Conservation (phyloP, 2,113 vertebrate genomes). For the Bubo blakistoni region DNA sequence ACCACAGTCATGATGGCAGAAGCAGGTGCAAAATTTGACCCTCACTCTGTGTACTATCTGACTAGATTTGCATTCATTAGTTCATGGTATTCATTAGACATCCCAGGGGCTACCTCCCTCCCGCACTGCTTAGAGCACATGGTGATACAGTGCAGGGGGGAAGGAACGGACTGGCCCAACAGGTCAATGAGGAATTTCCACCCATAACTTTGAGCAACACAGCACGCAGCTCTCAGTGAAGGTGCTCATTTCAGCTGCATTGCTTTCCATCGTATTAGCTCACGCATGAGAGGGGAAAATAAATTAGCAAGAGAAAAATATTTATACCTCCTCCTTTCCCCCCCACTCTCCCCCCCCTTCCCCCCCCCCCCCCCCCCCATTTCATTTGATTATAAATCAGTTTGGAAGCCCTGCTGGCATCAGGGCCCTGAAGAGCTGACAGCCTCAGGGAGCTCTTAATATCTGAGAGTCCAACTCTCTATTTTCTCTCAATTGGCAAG, state of each 20-base stretch:
- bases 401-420: not conserved
- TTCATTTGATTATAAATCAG: conserved; percentile 4
- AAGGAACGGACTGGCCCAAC: not conserved
- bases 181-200: not conserved
- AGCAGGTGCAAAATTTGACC: not conserved
- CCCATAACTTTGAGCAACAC: not conserved
- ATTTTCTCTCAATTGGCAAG: not conserved
- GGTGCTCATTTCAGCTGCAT: not conserved
- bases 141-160: no score
- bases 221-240: not conserved
- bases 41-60: not conserved
- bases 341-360: no score
- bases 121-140: fast-evolving
- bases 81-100: not conserved
- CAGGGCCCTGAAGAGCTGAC: not conserved
- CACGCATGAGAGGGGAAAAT: not conserved
- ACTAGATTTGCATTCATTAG: not conserved
- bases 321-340: not conserved
- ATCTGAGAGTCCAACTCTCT: not conserved
- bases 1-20: fast-evolving
- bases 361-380: not conserved
- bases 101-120: not conserved
- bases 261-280: not conserved
- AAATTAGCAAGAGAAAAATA: conserved; percentile 21
- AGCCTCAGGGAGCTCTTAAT: not conserved